Evolutionary conservation across 2,888 invertebrate genomes (phyloP), one percentile per base, ranked within the genome.

Genomic region (Nomada flava): DNA sequence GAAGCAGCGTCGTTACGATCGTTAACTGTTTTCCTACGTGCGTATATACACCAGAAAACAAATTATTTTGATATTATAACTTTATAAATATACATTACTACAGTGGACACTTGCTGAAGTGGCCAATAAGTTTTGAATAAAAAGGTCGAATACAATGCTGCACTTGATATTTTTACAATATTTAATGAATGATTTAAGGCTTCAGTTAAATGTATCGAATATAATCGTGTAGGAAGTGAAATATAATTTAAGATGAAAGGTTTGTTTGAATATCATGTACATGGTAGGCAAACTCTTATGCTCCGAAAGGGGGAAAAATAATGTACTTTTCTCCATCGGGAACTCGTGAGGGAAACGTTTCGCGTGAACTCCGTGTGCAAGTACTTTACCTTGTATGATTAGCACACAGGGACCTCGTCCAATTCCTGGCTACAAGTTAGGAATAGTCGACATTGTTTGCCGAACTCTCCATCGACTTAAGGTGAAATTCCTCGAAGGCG

Each of bases 401-500:
- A 84, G 82, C 74, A 84, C 78, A 85, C 83, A 77, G 60, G 47
- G 64, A 36, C 55, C 75, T 80, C 76, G 80, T 75, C 62, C 78
- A 76, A 82, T 83, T 84, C 77, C 77, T 71, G 77, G 77, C 74
- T 83, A 84, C 86, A 88, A 87, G 84, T 83, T 84, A 83, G 84
- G 85, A 85, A 87, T 85, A 87, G 86, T 79, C 83, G 82, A 85
- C 83, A 85, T 81, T 87, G 88, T 90, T 90, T 89, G 79, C 89
- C 85, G 87, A 89, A 89, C 86, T 83, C 87, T 89, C 83, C 75
- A 84, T 73, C 78, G 76, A 60, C 73, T 72, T 75, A 82, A 72
- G 73, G 59, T 70, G 76, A 74, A 68, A 83, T 86, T 86, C 83
- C 68, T 85, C 75, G 83, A 85, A 80, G 86, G 67, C 59, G 79